Base-by-base conservation (phyloP, 2,797 vertebrate species). In the Enteromius argenteus region DNA sequence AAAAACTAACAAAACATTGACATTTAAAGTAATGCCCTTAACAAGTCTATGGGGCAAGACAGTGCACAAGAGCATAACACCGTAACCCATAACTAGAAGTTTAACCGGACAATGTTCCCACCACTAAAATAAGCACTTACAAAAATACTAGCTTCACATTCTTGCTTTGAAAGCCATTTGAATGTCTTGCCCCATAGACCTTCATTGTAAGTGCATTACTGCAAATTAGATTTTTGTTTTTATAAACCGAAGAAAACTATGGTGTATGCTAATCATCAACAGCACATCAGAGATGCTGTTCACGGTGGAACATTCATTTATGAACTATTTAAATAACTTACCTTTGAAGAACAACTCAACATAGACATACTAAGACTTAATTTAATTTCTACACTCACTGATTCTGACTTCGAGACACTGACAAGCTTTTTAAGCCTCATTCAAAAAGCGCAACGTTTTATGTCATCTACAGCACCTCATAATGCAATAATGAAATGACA, bases 401-500 rank as follows among this genome's bases (percentile, higher is more conserved):
- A 35, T 35, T 49, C 56, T 56, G 49, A n/a, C 30, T 74, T 35
- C 5, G 21, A 74, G 72, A n/a, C 17, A 51, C 3, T 21, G 1
- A 35, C 4, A 74, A 35, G 71, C 30, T 53, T 56, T 74, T 32
- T 11, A 37, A 56, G 72, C 19, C 30, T 74, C 19, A 2, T 15
- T 30, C 27, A 30, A 30, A 62, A 17, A 14, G 2, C 35, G 3
- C 9, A 62, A 71, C 8, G 39, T 58, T 69, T 51, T 58, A 44
- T 49, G 23, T 81, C 42, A 32, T 13, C 81, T 10, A 39, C 23
- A 5, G 21, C 39, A 23, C 27, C 3, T 67, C 39, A 68, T 56
- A 37, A 56, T 67, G 67, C 23, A 46, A 73, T 42, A 67, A 85
- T 42, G 13, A 75, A 85, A 75, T 77, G 46, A 53, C 62, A 60